Base-by-base conservation (phyloP, 2,113 vertebrate species). In the Speoplatyrhinus poulsoni region DNA sequence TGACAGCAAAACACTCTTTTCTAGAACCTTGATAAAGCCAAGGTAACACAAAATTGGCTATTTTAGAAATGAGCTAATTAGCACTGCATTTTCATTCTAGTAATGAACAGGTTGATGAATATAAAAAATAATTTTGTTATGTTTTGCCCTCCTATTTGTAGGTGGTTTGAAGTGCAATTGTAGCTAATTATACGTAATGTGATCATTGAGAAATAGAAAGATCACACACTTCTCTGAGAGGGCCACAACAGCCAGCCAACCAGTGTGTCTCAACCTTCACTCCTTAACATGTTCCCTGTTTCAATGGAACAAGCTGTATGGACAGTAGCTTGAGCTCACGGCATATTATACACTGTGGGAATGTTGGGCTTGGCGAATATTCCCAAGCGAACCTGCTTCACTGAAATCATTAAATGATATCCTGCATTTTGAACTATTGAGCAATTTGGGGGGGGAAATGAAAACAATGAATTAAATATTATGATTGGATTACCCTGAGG, bases 81-180 rank as follows among this genome's bases (percentile, higher is more conserved):
- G 72, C 62, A 56, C 36, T 67, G 67, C 64, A 73, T 76, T 73
- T 79, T 64, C 47, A 63, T 70, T 64, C 48, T 47, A 63, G 62
- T 57, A 46, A 16, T 70, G 48, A 70, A 69, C 69, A 80, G 64
- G 64, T 79, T 70, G 69, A 73, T 75, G 66, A 76, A 66, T 82
- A 68, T 74, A 65, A 76, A 78, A 85, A 82, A 87, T 65, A 76
- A 77, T 26, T 26, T 65, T 60, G 70, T 73, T 75, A 60, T 63
- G 36, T 75, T 83, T 85, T 79, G 69, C 19, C 46, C 62, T 76
- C 33, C 72, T 73, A 75, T 82, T 89, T 87, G 82, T 75, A 61
- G 67, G 70, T 63, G 9, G 0, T 73, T 67, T 65, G 69, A 75
- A 62, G 77, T 58, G 72, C 82, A 85, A 87, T 81, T 85, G 75